A percentile compares a stretch with the other conserved stretches of the same genome.
Evolutionary conservation across 2,113 vertebrate genomes (phyloP).

Genomic region (Miniopterus natalensis): DNA sequence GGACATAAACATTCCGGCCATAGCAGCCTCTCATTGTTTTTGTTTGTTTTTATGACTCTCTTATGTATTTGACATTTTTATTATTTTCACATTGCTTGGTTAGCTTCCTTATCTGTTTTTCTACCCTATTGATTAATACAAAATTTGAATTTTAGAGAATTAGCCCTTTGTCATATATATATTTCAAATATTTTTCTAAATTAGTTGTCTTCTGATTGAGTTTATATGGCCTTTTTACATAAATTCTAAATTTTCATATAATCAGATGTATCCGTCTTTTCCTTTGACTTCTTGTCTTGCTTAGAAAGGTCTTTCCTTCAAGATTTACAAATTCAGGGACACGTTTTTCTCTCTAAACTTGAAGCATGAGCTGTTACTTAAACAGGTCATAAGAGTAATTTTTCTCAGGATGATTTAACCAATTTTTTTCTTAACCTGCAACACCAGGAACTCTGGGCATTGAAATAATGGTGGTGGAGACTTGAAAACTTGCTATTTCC

Average conservation of each 20-base stretch:
- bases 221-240: slow-evolving; percentile 16
- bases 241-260: neutral
- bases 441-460: neutral
- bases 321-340: neutral
- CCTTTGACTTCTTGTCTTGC: neutral
- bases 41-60: slow-evolving; percentile 15
- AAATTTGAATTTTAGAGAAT: neutral
- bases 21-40: neutral
- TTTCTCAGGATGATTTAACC: neutral
- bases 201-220: neutral
- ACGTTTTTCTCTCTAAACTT: slow-evolving; percentile 37
- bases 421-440: neutral
- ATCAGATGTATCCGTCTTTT: neutral
- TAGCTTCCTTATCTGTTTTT: neutral
- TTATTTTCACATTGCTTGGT: neutral
- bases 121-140: neutral
- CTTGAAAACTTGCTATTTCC: neutral
- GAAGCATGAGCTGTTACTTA: neutral
- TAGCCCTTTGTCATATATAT: neutral
- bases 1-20: neutral
- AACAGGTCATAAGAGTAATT: neutral
- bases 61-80: neutral
- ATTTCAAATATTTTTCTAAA: neutral
- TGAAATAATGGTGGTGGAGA: neutral
- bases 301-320: slow-evolving; percentile 20